phyloP scores from a whole-genome alignment of 2,113 vertebrate genomes.

The Zosterops hypoxanthus region DNA sequence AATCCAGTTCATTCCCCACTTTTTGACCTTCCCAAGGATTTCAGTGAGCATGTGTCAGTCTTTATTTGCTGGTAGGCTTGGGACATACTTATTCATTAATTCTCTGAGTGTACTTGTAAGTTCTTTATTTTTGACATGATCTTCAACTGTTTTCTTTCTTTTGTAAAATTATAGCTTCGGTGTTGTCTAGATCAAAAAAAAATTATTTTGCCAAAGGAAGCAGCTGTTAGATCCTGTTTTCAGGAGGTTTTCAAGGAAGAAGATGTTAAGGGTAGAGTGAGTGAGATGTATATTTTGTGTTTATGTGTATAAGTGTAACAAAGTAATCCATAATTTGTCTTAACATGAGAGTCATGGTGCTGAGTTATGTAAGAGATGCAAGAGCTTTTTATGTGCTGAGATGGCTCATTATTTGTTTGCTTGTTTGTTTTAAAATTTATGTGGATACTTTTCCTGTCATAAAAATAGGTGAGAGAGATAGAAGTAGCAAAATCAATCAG shows the following conservation, averaged over 20 bases:
- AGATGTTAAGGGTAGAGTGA: conserved; percentile 65
- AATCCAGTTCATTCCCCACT: neutral
- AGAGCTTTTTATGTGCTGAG: neutral
- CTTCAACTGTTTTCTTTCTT: neutral
- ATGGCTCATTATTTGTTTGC: neutral
- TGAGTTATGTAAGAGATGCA: neutral
- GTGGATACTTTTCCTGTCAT: neutral
- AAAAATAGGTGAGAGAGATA: neutral
- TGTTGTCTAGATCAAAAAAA: conserved; percentile 76
- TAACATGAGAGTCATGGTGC: neutral
- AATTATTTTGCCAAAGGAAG: conserved; percentile 73
- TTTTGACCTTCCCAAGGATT: neutral
- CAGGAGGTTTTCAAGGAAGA: conserved; percentile 68
- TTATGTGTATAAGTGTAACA: neutral
- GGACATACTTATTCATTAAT: neutral
- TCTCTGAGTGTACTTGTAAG: neutral
- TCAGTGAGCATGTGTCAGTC: neutral
- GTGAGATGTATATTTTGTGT: neutral
- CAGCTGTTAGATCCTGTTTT: conserved; percentile 81
- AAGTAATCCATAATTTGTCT: neutral
- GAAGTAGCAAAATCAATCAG: neutral
- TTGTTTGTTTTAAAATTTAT: neutral
- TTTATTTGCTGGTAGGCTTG: neutral
- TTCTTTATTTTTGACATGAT: neutral
- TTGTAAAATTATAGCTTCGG: conserved; percentile 70